Percentiles rank a stretch among this genome's conserved stretches.
Evolutionary conservation across 2,888 invertebrate species (phyloP).

Genomic region (Andrena chrysosceles): DNA sequence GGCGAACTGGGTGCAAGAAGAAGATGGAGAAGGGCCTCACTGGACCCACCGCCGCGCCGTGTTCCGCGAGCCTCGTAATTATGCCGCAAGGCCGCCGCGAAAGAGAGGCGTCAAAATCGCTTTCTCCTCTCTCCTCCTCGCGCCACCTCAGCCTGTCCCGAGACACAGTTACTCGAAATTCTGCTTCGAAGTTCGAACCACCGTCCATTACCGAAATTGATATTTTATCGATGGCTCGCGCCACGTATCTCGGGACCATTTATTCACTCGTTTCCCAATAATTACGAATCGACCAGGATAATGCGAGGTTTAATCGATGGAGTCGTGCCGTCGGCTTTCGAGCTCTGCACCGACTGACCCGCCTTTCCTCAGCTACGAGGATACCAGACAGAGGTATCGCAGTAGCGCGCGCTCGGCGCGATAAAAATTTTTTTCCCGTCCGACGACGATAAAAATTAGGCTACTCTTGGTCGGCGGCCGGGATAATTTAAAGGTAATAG

Average conservation of each 20-base stretch:
- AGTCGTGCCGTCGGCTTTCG: slow-evolving; percentile 4
- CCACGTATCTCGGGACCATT: slow-evolving; percentile 66
- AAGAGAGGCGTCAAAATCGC: slow-evolving; percentile 84
- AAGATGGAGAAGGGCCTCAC: slow-evolving; percentile 45
- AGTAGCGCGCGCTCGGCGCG: not conserved
- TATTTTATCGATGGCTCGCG: slow-evolving; percentile 81
- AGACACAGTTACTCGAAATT: not conserved
- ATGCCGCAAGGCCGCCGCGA: slow-evolving; percentile 73
- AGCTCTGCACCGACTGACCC: not conserved
- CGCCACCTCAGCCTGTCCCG: slow-evolving; percentile 40
- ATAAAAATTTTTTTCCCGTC: slow-evolving; percentile 25
- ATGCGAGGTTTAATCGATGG: slow-evolving; percentile 72
- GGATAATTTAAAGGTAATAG: slow-evolving; percentile 57
- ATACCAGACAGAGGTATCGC: not conserved
- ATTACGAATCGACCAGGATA: slow-evolving; percentile 81
- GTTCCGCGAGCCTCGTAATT: slow-evolving; percentile 84
- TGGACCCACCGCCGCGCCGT: slow-evolving; percentile 84
- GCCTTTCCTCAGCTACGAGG: too few relatives aligned
- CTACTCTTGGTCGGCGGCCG: slow-evolving; percentile 38
- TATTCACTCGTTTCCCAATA: slow-evolving; percentile 83
- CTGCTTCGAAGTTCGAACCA: slow-evolving; percentile 29
- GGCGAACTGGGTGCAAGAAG: slow-evolving; percentile 20
- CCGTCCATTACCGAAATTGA: slow-evolving; percentile 83
- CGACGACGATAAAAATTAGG: slow-evolving; percentile 51
- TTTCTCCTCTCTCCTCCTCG: slow-evolving; percentile 56